Conservation (phyloP, 1,140 invertebrate species). For the Brachionus rotundiformis region DNA sequence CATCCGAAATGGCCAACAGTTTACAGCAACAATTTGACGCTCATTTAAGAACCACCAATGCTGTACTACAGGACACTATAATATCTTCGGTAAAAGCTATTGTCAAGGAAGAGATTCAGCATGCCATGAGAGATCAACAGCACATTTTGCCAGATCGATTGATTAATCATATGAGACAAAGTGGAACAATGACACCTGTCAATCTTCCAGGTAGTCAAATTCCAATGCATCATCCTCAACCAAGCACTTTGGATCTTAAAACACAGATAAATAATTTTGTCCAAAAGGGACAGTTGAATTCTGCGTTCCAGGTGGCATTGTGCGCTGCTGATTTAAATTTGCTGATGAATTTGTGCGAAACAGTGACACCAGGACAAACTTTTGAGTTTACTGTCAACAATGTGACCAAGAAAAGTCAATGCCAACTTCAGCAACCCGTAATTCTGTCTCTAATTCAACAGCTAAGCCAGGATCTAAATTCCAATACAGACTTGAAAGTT, state of each 20-base stretch:
- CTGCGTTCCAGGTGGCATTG: conserved; percentile 81
- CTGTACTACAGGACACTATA: conserved; percentile 36
- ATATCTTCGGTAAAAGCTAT: conserved; percentile 53
- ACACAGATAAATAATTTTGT: conserved; percentile 75
- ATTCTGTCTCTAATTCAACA: conserved; percentile 88
- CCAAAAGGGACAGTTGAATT: conserved; percentile 74
- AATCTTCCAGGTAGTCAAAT: conserved; percentile 3
- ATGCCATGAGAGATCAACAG: conserved; percentile 69
- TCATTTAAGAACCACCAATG: conserved; percentile 54
- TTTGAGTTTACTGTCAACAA: conserved; percentile 67
- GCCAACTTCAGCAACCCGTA: conserved; percentile 78
- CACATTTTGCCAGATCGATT: conserved; percentile 68
- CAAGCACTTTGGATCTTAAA: conserved; percentile 66
- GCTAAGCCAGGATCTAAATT: conserved; percentile 79
- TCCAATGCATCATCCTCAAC: conserved; percentile 15
- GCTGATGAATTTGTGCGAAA: conserved; percentile 80
- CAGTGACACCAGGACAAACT: conserved; percentile 74
- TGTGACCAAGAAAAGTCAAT: conserved; percentile 61
- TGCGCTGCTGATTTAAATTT: conserved; percentile 79
- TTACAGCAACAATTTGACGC: conserved; percentile 56
- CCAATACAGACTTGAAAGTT: conserved; percentile 85
- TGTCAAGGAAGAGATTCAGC: conserved; percentile 68
- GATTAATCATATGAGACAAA: conserved; percentile 67
- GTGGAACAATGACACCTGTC: conserved; percentile 71
- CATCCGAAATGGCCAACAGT: conserved; percentile 56